Percentiles rank a stretch among this genome's conserved stretches.
Evolutionary conservation across 2,113 vertebrate species (phyloP).

Genomic region (Dolichotis patagonum): DNA sequence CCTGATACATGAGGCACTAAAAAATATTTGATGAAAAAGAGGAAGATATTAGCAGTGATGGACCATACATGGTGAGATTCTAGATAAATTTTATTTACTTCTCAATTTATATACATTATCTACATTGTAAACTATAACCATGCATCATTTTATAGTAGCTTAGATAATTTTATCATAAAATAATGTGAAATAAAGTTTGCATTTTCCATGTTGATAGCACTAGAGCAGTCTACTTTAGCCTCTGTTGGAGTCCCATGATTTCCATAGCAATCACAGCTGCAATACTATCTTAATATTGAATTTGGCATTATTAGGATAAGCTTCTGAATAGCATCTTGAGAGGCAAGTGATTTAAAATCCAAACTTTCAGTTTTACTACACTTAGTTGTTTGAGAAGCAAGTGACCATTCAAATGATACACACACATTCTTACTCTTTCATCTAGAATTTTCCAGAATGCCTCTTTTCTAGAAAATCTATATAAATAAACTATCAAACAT

Average conservation of each 20-base stretch:
- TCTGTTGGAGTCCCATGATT: conserved; percentile 68
- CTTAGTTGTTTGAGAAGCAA: conserved; percentile 63
- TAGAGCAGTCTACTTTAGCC: conserved; percentile 43
- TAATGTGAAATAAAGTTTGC: background rate
- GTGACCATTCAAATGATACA: conserved; percentile 58
- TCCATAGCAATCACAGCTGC: conserved; percentile 77
- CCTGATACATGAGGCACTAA: background rate
- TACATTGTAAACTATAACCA: conserved; percentile 9
- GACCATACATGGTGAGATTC: background rate
- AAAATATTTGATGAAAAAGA: conserved; percentile 21
- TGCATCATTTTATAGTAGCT: conserved; percentile 30
- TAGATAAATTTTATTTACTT: background rate
- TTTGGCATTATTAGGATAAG: conserved; percentile 78
- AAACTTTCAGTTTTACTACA: conserved; percentile 50
- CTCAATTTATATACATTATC: background rate
- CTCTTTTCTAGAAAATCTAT: background rate
- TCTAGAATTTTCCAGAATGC: conserved; percentile 53
- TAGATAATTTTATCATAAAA: conserved; percentile 29
- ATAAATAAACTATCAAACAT: background rate
- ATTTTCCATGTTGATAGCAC: conserved; percentile 2
- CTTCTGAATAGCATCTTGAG: conserved; percentile 68
- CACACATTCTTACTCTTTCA: background rate
- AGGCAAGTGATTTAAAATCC: conserved; percentile 69
- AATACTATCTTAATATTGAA: conserved; percentile 77
- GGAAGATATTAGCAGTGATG: background rate